Conservation (phyloP, 1,140 invertebrate genomes). For the Atopsyche davidsoni region DNA sequence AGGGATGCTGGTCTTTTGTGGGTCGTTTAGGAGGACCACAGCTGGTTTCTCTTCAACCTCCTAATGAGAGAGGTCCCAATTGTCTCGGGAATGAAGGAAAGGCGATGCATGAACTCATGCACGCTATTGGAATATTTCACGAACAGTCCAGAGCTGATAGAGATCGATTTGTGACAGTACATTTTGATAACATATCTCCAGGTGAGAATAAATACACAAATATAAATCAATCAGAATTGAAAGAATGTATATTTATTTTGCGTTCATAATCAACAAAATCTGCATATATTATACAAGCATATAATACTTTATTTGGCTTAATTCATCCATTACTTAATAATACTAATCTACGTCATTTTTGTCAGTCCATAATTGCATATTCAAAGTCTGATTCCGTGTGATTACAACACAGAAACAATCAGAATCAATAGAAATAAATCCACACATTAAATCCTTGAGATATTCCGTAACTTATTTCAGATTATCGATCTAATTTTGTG, state of each 20-base stretch:
- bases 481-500: constrained; percentile 53
- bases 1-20: constrained; percentile 65
- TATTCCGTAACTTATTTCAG: no score
- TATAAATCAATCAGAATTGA: not conserved
- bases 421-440: constrained; percentile 1
- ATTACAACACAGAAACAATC: not conserved
- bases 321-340: no score
- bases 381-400: no score
- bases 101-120: constrained; percentile 62
- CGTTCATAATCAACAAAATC: no score
- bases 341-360: no score
- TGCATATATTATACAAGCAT: no score
- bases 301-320: no score
- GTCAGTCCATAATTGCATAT: no score
- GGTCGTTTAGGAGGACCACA: constrained; percentile 60
- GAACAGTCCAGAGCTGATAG: constrained; percentile 59
- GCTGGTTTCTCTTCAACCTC: constrained; percentile 58
- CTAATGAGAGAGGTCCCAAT: constrained; percentile 50
- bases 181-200: constrained; percentile 51
- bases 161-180: constrained; percentile 54
- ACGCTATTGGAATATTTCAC: constrained; percentile 60
- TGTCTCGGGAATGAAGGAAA: constrained; percentile 56
- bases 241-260: not conserved
- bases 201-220: constrained; percentile 34
- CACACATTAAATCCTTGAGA: not conserved